Percentiles rank a stretch among this genome's conserved stretches.
phyloP scores from a whole-genome alignment of 2,797 vertebrate species.

The Pterois miles region DNA sequence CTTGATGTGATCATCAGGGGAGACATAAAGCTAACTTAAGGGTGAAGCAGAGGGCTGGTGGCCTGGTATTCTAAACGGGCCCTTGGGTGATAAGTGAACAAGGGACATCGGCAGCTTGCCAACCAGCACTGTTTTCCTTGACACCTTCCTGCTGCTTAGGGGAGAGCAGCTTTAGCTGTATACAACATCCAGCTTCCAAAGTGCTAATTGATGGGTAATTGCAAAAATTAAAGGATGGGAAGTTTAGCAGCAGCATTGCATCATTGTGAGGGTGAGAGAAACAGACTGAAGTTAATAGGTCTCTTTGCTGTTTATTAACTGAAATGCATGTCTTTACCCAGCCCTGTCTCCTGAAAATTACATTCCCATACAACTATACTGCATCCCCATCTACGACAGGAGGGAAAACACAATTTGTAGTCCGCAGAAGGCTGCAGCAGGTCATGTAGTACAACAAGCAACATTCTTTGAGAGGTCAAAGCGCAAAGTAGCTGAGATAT shows the following conservation, averaged over 20 bases:
- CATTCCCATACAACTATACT: not conserved
- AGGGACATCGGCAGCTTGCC: constrained; percentile 68
- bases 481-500: too few relatives aligned
- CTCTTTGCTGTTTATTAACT: not conserved
- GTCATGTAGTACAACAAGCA: too few relatives aligned
- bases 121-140: constrained; percentile 70
- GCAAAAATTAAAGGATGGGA: constrained; percentile 24
- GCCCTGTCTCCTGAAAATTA: too few relatives aligned
- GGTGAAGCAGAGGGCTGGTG: constrained; percentile 45
- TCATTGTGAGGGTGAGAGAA: constrained; percentile 5
- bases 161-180: constrained; percentile 22
- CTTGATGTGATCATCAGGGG: constrained; percentile 41
- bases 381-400: too few relatives aligned
- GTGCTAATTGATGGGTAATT: constrained; percentile 61
- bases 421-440: too few relatives aligned
- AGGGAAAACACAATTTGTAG: too few relatives aligned
- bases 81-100: constrained; percentile 70
- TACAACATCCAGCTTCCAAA: constrained; percentile 30
- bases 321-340: not conserved
- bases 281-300: not conserved
- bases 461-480: too few relatives aligned
- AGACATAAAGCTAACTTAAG: constrained; percentile 41
- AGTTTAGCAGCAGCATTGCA: constrained; percentile 26
- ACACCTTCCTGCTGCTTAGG: constrained; percentile 58
- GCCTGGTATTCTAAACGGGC: constrained; percentile 59